Base-by-base conservation (phyloP, 1,140 invertebrate genomes). In the Bombus ignitus region DNA sequence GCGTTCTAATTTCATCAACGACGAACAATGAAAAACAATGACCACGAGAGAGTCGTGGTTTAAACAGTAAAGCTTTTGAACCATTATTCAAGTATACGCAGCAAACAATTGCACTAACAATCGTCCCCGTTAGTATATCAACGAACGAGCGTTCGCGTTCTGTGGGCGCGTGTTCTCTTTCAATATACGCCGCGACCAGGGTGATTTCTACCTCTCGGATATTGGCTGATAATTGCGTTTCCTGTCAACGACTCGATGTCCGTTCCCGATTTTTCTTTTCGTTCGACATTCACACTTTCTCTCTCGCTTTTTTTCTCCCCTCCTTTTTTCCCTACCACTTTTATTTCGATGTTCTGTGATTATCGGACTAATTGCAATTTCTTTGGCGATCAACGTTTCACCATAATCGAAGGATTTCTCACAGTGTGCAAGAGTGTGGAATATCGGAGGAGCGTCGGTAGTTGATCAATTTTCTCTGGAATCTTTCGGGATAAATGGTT, bases 341-440 rank as follows among this genome's bases (percentile, higher is more conserved):
- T 76, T 71, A 71, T 79, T 71, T 79, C 75, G 53, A 79, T 75
- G 75, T 44, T 39, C 37, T 37, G 75, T 71, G 79, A 84, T 84
- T 84, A 84, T 80, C 76, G 25, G 25, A 80, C 83, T 84, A 84
- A 80, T 80, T 84, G 76, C 83, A 72, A 79, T 84, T 59, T 84
- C 83, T 71, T 53, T 22, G 22, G 76, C 47, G 42, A 15, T 18
- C 18, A 53, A 53, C 4, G 9, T 42, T 25, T 10, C 25, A 8
- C 13, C 39, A 12, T 0, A 28, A 68, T 39, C 62, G 47, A 44
- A 15, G 4, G 42, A 57, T 32, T 62, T 10, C 13, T n/a, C 12
- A 5, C 6, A 8, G 13, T 4, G 59, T 9, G 2, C 15, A 77
- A 32, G 2, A 28, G 1, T 0, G 4, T 2, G 32, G 0, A 15